Percentiles rank a stretch among this genome's conserved stretches.
phyloP scores from a whole-genome alignment of 1,140 invertebrate species.

The Bombus sylvicola region DNA sequence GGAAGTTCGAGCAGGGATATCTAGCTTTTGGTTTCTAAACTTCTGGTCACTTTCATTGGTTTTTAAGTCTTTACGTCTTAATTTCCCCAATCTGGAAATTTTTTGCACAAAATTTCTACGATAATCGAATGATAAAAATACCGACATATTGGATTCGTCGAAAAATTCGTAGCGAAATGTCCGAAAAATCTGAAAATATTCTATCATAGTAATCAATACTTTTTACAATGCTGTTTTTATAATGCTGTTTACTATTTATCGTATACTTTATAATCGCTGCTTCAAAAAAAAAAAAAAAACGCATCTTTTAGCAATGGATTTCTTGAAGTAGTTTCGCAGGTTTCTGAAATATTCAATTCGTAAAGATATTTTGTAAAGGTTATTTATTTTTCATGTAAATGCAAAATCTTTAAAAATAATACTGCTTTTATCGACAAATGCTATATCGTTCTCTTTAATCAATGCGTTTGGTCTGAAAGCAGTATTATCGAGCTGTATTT shows the following conservation, averaged over 20 bases:
- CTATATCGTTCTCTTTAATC: neutral
- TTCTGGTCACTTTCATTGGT: fast-evolving
- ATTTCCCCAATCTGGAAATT: neutral
- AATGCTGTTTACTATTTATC: neutral
- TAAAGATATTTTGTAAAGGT: neutral
- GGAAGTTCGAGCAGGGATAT: neutral
- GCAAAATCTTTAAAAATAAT: neutral
- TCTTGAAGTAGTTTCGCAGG: neutral
- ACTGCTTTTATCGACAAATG: too few relatives aligned
- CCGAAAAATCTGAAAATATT: neutral
- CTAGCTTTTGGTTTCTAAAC: neutral
- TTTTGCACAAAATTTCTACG: neutral
- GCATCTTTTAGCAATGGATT: neutral
- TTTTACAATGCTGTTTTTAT: neutral
- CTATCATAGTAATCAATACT: neutral
- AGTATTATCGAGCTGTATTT: neutral
- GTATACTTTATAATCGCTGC: neutral
- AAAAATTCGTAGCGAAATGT: neutral
- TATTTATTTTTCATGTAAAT: neutral
- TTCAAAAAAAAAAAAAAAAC: neutral
- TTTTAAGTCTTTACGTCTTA: neutral
- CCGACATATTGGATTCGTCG: neutral
- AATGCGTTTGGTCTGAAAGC: too few relatives aligned
- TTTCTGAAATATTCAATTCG: too few relatives aligned
- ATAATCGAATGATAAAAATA: neutral